Percentiles rank a stretch among this genome's conserved stretches.
phyloP scores from a whole-genome alignment of 2,797 vertebrate species.

The Sciaenops ocellatus region DNA sequence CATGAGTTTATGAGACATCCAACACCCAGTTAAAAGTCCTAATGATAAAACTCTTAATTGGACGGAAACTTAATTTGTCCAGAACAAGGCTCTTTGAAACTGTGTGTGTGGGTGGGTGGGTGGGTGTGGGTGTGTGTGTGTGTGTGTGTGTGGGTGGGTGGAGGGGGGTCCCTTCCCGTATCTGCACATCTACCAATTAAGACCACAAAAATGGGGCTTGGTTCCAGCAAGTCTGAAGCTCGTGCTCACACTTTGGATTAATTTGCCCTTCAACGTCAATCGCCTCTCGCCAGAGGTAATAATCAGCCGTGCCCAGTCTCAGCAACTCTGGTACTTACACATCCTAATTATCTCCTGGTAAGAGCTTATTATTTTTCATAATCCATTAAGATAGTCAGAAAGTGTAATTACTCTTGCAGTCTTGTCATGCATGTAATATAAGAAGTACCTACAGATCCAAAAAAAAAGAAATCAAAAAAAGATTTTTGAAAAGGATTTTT shows the following conservation, averaged over 20 bases:
- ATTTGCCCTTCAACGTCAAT: slow-evolving; percentile 56
- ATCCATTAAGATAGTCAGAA: slow-evolving; percentile 66
- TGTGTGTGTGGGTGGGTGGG: background rate
- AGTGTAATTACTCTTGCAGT: slow-evolving; percentile 66
- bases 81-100: slow-evolving; percentile 45
- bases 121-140: background rate
- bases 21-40: slow-evolving; percentile 22
- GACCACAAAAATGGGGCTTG: slow-evolving; percentile 25
- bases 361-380: slow-evolving; percentile 66
- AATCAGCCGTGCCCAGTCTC: slow-evolving; percentile 44
- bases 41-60: slow-evolving; percentile 60
- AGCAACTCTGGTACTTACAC: slow-evolving; percentile 38
- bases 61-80: slow-evolving; percentile 49
- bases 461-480: slow-evolving; percentile 23
- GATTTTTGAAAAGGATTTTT: slow-evolving; percentile 5
- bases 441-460: slow-evolving; percentile 22
- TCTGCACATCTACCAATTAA: slow-evolving; percentile 72
- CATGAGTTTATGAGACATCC: slow-evolving; percentile 32
- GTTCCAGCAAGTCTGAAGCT: slow-evolving; percentile 37
- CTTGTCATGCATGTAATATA: slow-evolving; percentile 25
- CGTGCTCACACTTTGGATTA: slow-evolving; percentile 40
- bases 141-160: background rate
- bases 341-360: slow-evolving; percentile 70
- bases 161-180: slow-evolving; percentile 12
- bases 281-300: slow-evolving; percentile 45